phyloP scores from a whole-genome alignment of 92 coral and sea anemone genomes.

The Phenganax marumi region DNA sequence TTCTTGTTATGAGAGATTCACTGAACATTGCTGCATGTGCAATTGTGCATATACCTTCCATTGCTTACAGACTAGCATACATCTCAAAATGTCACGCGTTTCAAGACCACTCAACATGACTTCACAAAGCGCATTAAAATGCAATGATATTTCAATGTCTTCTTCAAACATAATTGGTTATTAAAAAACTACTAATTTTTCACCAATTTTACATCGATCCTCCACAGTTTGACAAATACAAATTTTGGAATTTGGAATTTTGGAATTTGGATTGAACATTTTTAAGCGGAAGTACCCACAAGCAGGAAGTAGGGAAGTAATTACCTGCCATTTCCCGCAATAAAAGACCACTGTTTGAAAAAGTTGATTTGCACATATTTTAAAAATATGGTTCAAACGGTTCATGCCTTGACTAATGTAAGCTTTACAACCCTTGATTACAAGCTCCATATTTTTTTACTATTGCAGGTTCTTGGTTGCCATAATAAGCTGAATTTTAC shows the following conservation, averaged over 20 bases:
- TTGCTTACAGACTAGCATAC: slow-evolving; percentile 5
- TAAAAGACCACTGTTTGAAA: no score
- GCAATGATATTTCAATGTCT: neutral
- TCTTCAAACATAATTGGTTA: neutral
- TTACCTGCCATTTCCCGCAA: no score
- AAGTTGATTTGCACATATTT: no score
- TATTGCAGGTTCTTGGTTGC: neutral
- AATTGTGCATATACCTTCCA: neutral
- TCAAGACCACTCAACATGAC: neutral
- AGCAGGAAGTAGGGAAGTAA: neutral
- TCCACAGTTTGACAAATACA: neutral
- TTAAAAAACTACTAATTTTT: neutral
- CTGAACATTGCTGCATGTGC: neutral
- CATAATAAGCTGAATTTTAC: slow-evolving; percentile 6
- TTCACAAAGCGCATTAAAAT: neutral
- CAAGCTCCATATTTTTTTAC: no score
- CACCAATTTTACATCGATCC: neutral
- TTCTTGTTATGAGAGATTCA: no score
- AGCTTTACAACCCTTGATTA: no score
- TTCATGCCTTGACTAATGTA: no score
- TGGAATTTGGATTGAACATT: neutral
- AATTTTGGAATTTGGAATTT: neutral
- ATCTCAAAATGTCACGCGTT: neutral
- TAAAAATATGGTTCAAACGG: no score
- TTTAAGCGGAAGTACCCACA: neutral